These are phyloP conservation scores for Oncorhynchus kisutch DNA, from an alignment of 2,113 vertebrate species.

Conservation along the genomic window DNA sequence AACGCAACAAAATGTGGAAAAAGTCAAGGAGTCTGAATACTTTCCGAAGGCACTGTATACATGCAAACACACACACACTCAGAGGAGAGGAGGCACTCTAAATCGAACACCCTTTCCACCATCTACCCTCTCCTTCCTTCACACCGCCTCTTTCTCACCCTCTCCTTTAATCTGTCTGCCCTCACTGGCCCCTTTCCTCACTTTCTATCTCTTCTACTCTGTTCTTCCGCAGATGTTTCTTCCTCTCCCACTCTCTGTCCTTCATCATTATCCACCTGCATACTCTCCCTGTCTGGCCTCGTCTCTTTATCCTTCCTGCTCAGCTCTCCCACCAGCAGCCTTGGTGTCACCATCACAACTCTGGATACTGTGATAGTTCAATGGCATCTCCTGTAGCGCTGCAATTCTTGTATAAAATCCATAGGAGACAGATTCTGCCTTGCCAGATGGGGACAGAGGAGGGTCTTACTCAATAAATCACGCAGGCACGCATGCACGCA, in stretches of 20 bases:
- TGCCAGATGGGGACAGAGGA: no score
- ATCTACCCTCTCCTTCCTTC: not conserved
- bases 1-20: no score
- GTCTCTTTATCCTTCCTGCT: not conserved
- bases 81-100: not conserved
- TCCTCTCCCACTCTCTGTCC: constrained; percentile 26
- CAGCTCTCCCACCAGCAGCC: not conserved
- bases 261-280: constrained; percentile 45
- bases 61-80: not conserved
- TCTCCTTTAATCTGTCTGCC: not conserved
- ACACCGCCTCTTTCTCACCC: not conserved
- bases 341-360: not conserved
- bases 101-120: not conserved
- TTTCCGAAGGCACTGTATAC: not conserved
- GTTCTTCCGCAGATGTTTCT: constrained; percentile 38
- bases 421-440: no score
- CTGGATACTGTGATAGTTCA: not conserved
- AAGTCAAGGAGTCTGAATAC: no score
- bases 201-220: constrained; percentile 12
- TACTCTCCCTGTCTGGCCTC: constrained; percentile 22
- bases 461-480: no score
- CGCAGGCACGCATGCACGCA: no score
- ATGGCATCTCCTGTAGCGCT: not conserved
- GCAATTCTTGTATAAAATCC: no score
- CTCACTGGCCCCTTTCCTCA: not conserved